Conservation (phyloP, 37 sponge, comb jelly and placozoan species). For the Mnemiopsis leidyi region DNA sequence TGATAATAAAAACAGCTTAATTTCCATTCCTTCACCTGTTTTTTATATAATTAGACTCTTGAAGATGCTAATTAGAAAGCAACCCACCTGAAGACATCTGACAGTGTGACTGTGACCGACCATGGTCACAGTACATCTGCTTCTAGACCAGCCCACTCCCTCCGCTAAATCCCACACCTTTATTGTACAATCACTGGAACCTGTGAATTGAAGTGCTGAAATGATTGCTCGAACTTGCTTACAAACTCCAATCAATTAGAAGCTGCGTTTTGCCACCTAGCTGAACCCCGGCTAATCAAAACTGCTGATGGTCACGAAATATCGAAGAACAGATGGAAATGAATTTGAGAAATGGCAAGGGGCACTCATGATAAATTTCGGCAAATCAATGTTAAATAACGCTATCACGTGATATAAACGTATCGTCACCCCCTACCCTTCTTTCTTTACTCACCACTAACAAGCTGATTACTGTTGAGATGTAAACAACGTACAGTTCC, state of each 20-base stretch:
- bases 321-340: no score
- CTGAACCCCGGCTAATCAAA: no score
- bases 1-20: no score
- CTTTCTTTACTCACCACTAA: constrained; percentile 71
- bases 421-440: no score
- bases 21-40: no score
- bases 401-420: no score
- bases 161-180: constrained; percentile 91
- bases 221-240: not conserved
- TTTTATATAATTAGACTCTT: no score
- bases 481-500: constrained; percentile 93
- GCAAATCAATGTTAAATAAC: no score
- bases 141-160: constrained; percentile 74
- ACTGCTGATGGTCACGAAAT: no score
- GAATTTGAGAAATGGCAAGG: no score
- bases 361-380: no score
- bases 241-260: not conserved
- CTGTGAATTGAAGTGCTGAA: not conserved
- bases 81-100: constrained; percentile 83
- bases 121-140: constrained; percentile 89
- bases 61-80: not conserved
- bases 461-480: constrained; percentile 82
- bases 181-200: constrained; percentile 49
- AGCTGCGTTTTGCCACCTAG: no score
- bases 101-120: constrained; percentile 95